Base-by-base conservation (phyloP, 2,888 invertebrate genomes). In the Thelaira solivaga region DNA sequence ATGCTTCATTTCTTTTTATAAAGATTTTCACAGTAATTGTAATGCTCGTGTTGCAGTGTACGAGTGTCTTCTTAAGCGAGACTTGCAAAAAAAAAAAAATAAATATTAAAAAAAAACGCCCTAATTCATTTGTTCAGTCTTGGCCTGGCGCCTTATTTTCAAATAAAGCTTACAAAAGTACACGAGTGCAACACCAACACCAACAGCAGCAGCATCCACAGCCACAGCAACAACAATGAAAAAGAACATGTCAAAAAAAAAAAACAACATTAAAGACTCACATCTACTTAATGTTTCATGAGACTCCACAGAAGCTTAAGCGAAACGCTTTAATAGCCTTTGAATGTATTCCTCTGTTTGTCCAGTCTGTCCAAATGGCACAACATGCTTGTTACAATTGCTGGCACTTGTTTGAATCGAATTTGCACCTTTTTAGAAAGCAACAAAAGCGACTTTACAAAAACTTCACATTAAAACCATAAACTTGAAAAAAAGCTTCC, bases 91-190 rank as follows among this genome's bases (percentile, higher is more conserved):
- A n/a, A n/a, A n/a, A n/a, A n/a, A n/a, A n/a, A n/a, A n/a, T n/a
- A n/a, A n/a, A n/a, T n/a, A n/a, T n/a, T n/a, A n/a, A n/a, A n/a
- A n/a, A n/a, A 36, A 86, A 86, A 86, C 86, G 86, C 86, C 86
- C 86, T 86, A 83, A 85, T 86, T 86, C 86, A 85, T 86, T 85
- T 85, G 85, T 82, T 83, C 82, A 85, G 85, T 85, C 85, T 72
- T 64, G 36, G 86, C 85, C 85, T 75, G 81, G 81, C 81, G 81
- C 80, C 81, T 80, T 68, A 73, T 65, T 47, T 72, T 71, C 36
- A 80, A 80, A 68, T 78, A 69, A 68, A 49, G 73, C 68, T 73
- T 74, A 69, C 62, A 62, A 69, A 71, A 49, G 59, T n/a, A n/a
- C n/a, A n/a, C n/a, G n/a, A 59, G 53, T 55, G 36, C 34, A 71